Conservation (phyloP, 2,888 invertebrate genomes). For the Gerris lacustris region DNA sequence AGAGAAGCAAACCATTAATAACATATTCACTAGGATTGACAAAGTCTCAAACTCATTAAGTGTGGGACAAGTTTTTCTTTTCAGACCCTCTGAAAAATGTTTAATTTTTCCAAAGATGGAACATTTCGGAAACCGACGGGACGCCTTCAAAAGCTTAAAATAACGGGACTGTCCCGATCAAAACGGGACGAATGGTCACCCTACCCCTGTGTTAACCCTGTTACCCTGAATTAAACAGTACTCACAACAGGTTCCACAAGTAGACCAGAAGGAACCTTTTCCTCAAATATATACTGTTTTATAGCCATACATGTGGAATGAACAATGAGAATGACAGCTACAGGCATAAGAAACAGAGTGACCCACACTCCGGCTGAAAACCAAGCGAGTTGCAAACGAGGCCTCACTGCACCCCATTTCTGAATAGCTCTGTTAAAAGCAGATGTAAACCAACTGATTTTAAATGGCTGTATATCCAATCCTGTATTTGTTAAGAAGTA, state of each 20-base stretch:
- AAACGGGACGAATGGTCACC: no score
- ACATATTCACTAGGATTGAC: no score
- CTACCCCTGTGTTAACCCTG: no score
- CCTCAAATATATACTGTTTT: constrained; percentile 26
- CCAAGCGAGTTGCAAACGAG: constrained; percentile 53
- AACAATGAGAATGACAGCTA: constrained; percentile 42
- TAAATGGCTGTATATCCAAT: constrained; percentile 55
- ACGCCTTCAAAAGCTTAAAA: no score
- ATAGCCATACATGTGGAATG: constrained; percentile 36
- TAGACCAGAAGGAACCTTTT: constrained; percentile 23
- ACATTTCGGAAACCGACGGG: no score
- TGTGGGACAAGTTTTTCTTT: no score
- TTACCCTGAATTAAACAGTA: constrained; percentile 11
- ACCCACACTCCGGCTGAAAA: constrained; percentile 55
- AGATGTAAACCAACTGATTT: constrained; percentile 64
- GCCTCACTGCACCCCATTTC: constrained; percentile 55
- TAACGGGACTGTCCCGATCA: no score
- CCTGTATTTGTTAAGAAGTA: constrained; percentile 65
- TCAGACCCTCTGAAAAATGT: no score
- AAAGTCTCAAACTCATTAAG: no score
- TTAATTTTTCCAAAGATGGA: no score
- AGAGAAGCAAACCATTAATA: no score
- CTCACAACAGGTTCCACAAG: constrained; percentile 38
- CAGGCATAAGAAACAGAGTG: constrained; percentile 50
- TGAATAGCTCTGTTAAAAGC: constrained; percentile 63